Percentiles rank a stretch among this genome's conserved stretches.
Conservation (phyloP, 2,888 invertebrate species). For the Dicyrtoma fusca region DNA sequence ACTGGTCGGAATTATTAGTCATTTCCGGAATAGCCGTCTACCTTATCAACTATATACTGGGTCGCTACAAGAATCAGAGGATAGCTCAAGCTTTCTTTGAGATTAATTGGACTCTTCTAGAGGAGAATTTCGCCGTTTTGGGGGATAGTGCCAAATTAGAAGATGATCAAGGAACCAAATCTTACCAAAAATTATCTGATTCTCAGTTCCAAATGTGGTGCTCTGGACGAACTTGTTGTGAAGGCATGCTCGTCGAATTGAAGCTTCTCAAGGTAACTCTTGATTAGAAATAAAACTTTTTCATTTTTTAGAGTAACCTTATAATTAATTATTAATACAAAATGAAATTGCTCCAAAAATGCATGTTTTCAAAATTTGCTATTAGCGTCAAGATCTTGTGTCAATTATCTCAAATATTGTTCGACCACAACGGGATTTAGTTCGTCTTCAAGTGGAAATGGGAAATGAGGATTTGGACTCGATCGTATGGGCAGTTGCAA, state of each 20-base stretch:
- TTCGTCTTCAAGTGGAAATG: conserved; percentile 82
- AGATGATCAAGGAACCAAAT: conserved; percentile 53
- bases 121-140: conserved; percentile 53
- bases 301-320: not conserved
- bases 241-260: conserved; percentile 94
- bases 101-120: conserved; percentile 53
- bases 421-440: conserved; percentile 83
- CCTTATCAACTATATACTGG: conserved; percentile 54
- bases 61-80: conserved; percentile 55
- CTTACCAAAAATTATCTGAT: conserved; percentile 54
- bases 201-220: conserved; percentile 56
- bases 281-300: not conserved
- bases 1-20: conserved; percentile 54
- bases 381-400: conserved; percentile 89
- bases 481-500: conserved; percentile 81
- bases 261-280: conserved; percentile 79
- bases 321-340: conserved; percentile 1
- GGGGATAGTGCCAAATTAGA: conserved; percentile 52
- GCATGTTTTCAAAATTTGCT: conserved; percentile 40
- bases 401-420: conserved; percentile 81
- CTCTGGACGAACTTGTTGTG: conserved; percentile 84
- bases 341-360: not conserved
- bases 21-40: conserved; percentile 52
- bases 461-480: conserved; percentile 90
- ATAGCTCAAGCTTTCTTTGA: conserved; percentile 56